phyloP scores from a whole-genome alignment of 2,113 vertebrate species.

The Boulengeromyrus knoepffleri region DNA sequence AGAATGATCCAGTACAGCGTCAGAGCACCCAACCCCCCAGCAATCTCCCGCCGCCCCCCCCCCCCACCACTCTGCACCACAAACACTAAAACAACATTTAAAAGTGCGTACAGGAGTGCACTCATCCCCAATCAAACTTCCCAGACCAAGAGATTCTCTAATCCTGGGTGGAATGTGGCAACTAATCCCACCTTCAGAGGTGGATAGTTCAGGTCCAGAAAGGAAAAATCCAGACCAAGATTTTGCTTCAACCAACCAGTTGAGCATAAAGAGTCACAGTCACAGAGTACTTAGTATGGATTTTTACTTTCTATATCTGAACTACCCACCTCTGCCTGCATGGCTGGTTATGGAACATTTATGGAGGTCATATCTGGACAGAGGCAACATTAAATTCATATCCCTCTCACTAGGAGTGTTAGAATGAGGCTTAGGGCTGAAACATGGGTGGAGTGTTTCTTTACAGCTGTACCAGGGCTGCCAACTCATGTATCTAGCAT shows the following conservation, averaged over 20 bases:
- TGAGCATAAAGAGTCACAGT: background rate
- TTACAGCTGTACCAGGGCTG: background rate
- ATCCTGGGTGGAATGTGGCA: background rate
- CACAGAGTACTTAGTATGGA: background rate
- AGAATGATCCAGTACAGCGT: background rate
- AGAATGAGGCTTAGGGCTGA: background rate
- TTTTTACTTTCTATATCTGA: background rate
- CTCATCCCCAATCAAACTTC: background rate
- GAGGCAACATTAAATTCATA: background rate
- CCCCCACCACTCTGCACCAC: background rate
- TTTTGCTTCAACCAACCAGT: background rate
- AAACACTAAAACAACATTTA: background rate
- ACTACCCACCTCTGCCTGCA: background rate
- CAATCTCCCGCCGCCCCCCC: background rate
- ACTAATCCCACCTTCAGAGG: background rate
- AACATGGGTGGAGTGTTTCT: background rate
- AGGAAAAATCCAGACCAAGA: background rate
- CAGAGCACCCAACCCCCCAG: background rate
- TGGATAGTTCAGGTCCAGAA: background rate
- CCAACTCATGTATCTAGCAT: background rate
- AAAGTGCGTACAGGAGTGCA: background rate
- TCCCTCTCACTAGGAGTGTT: background rate
- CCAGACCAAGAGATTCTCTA: background rate
- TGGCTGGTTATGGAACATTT: background rate
- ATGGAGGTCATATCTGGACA: background rate